phyloP scores from a whole-genome alignment of 2,113 vertebrate species.

The Ammospiza nelsoni region DNA sequence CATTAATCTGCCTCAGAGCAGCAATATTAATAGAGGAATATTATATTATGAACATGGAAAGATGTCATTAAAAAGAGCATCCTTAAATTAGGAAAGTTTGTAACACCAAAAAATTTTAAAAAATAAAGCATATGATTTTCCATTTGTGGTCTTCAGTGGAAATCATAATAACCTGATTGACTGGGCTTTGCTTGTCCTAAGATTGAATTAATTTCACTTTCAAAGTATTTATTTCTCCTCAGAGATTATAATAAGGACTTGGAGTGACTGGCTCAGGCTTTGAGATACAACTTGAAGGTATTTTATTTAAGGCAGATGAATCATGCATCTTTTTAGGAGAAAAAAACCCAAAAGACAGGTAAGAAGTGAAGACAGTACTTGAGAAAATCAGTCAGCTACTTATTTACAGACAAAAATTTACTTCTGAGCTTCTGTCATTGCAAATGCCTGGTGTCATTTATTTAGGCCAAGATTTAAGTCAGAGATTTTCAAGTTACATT shows the following conservation, averaged over 20 bases:
- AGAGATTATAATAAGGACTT: not conserved
- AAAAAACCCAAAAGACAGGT: not conserved
- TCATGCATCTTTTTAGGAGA: not conserved
- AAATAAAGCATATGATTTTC: not conserved
- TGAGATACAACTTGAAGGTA: not conserved
- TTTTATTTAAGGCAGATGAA: not conserved
- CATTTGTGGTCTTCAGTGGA: not conserved
- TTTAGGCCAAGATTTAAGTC: constrained; percentile 2
- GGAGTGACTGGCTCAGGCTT: not conserved
- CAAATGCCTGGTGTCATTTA: not conserved
- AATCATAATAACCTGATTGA: not conserved
- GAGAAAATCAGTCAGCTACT: not conserved
- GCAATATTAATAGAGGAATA: not conserved
- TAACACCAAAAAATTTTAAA: not conserved
- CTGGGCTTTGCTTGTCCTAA: not conserved
- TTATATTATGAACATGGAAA: not conserved
- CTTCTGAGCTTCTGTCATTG: not conserved
- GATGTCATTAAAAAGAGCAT: not conserved
- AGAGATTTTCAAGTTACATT: not conserved
- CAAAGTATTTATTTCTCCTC: not conserved
- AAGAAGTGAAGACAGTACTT: not conserved
- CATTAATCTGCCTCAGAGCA: not conserved
- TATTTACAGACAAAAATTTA: not conserved
- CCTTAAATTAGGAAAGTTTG: not conserved
- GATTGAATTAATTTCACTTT: not conserved